Evolutionary conservation across 2,888 invertebrate genomes (phyloP).

Genomic region (Stenolophus ochropezus): DNA sequence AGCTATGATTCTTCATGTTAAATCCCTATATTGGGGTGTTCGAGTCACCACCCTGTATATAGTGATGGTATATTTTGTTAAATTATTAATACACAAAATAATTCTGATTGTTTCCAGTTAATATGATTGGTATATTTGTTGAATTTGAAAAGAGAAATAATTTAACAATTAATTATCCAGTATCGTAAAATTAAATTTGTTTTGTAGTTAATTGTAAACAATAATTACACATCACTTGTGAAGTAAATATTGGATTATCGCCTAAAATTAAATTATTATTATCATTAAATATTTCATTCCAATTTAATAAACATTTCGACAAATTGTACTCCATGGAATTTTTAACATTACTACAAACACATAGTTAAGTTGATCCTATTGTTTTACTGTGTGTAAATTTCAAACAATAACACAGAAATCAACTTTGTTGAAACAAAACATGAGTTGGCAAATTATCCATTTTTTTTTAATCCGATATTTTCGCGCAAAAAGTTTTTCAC

Average conservation of each 20-base stretch:
- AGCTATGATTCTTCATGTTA: no score
- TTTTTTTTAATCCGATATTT: background rate
- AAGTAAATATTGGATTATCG: background rate
- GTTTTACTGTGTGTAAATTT: background rate
- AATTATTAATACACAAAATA: background rate
- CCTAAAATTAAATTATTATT: conserved; percentile 1
- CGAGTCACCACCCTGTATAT: no score
- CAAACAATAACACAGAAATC: background rate
- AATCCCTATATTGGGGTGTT: no score
- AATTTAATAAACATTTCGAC: conserved; percentile 1
- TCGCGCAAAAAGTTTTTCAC: background rate
- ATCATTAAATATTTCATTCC: background rate
- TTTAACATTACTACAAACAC: background rate
- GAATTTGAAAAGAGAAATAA: background rate
- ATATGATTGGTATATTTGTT: background rate
- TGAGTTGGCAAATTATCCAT: background rate
- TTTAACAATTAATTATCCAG: background rate
- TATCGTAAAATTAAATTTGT: background rate
- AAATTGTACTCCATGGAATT: background rate
- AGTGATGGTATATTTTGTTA: background rate
- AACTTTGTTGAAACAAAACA: background rate
- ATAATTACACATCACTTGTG: background rate
- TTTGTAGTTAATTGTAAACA: background rate
- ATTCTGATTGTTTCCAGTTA: background rate
- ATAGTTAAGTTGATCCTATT: background rate